Evolutionary conservation across 2,113 vertebrate species (phyloP), one percentile per base, ranked within the genome.

Genomic region (Seriola quinqueradiata): DNA sequence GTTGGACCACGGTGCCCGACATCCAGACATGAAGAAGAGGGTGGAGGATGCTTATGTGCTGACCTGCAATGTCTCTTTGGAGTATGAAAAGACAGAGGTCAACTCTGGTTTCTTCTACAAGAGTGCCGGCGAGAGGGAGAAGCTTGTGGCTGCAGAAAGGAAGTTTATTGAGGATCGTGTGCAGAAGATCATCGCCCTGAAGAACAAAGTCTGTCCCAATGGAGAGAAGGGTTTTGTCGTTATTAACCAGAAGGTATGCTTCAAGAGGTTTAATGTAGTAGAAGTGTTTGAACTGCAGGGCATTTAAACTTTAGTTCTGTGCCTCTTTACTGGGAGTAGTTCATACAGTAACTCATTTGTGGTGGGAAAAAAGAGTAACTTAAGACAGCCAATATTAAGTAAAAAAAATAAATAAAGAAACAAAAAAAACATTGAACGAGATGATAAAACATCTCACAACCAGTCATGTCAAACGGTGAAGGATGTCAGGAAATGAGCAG

Each of bases 51-150:
- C 97, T 5, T 99, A 94, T 40, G 83, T 99, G 59, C 96, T 99
- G 44, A 99, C 97, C 0, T 99, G 98, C 90, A 99, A 99, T 0
- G 96, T 99, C 0, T 99, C 98, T 0, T 83, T 99, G 84, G 98
- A 99, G 77, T 99, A 99, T 40, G 98, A 99, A 86, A 99, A 99
- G 94, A 99, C 98, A 34, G 98, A 99, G 87, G 98, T 99, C 90
- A 99, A 97, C 93, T 98, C 98, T n/a, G 97, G 98, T 36, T 99
- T 99, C 93, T 99, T 99, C 95, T 99, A 99, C 83, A 99, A 99
- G 95, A 99, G 97, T 23, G 98, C 98, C 0, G 95, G 90, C 5
- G 98, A 99, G 91, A 94, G 98, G 79, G 98, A 99, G 86, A 99
- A 98, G 71, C 93, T 99, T 9, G 98, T 99, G 40, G 96, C 95